Base-by-base conservation (phyloP, 2,888 invertebrate species). In the Heterodera filipjevi region DNA sequence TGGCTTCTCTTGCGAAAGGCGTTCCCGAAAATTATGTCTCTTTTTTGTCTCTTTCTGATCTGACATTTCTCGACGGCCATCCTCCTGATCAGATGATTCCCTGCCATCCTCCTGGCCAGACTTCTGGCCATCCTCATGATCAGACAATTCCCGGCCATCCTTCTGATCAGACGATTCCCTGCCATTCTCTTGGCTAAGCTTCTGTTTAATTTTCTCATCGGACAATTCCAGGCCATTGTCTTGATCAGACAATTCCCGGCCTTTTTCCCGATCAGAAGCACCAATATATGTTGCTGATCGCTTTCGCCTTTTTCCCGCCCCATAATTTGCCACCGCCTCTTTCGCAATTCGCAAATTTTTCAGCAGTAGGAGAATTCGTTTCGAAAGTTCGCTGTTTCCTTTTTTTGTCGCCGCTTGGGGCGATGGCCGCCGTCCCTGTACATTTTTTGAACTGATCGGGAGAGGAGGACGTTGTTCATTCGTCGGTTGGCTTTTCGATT, bases 361-460 rank as follows among this genome's bases (percentile, higher is more conserved):
- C 33, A 68, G 14, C 6, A 68, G 16, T 32, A 33, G 32, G 14
- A 68, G 32, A 33, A 68, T 68, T 3, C 68, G 68, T 22, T 68
- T 33, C 14, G 68, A 68, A 68, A 68, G 68, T 68, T 14, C 33
- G 19, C 68, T 68, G 68, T 68, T 68, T 35, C 68, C 33, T 16
- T 27, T 6, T 27, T 16, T 27, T 66, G 66, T 66, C n/a, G 16
- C 16, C 39, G 12, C 12, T n/a, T n/a, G n/a, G 53, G 14, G 1
- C 22, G 53, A 53, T 22, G 53, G 1, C 53, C 22, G 19, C 53
- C 22, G 30, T 66, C n/a, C n/a, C n/a, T n/a, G n/a, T n/a, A n/a
- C n/a, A n/a, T n/a, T n/a, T n/a, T n/a, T n/a, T n/a, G n/a, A n/a
- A n/a, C n/a, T n/a, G n/a, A n/a, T n/a, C n/a, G n/a, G n/a, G n/a